Evolutionary conservation across 2,888 invertebrate species (phyloP).

Genomic region (Steinernema hermaphroditum): DNA sequence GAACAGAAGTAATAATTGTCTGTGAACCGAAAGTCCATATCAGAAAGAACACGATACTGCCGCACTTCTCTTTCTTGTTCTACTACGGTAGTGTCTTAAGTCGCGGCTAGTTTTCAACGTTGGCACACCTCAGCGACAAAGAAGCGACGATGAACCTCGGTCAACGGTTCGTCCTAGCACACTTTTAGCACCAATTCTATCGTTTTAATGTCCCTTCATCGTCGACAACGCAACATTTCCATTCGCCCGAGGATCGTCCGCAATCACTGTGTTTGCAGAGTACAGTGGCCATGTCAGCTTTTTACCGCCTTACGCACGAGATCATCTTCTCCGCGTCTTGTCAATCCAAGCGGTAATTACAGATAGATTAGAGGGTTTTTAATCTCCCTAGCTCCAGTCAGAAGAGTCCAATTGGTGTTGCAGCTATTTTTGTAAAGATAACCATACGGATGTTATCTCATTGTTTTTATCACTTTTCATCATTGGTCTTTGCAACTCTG

Average conservation of each 20-base stretch:
- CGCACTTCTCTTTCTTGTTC: too few species aligned
- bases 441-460: conserved; percentile 15
- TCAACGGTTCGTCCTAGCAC: background rate
- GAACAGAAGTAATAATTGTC: too few species aligned
- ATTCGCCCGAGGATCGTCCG: conserved; percentile 1
- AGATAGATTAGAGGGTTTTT: background rate
- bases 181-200: conserved; percentile 1
- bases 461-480: conserved; percentile 26
- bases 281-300: too few species aligned
- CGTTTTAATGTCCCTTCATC: conserved; percentile 14
- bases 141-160: too few species aligned
- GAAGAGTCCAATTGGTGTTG: conserved; percentile 9
- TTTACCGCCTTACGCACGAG: too few species aligned
- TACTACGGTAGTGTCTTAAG: too few species aligned
- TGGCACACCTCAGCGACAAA: too few species aligned
- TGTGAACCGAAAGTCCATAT: too few species aligned
- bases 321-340: too few species aligned
- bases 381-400: too few species aligned
- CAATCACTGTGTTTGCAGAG: background rate
- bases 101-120: too few species aligned
- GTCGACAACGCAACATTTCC: conserved; percentile 9
- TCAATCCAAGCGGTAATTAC: background rate
- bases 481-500: conserved; percentile 27
- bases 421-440: conserved; percentile 23
- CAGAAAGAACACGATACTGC: too few species aligned